phyloP scores from a whole-genome alignment of 2,113 vertebrate species.

The Scalopus aquaticus region DNA sequence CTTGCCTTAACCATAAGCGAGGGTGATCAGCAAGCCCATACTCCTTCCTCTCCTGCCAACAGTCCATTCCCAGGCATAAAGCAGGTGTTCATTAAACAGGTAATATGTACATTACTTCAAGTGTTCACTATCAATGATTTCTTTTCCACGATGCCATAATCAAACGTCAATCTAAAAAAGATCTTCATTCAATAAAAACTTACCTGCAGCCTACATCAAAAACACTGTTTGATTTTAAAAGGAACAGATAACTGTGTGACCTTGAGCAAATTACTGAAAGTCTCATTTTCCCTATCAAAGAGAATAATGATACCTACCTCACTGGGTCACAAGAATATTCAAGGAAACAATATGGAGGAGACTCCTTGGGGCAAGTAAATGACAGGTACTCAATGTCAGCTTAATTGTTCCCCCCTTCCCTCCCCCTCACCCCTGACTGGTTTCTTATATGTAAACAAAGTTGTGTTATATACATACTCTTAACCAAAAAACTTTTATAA shows the following conservation, averaged over 20 bases:
- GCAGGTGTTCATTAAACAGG: not conserved
- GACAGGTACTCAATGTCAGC: not conserved
- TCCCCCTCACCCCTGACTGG: not conserved
- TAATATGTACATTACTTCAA: slow-evolving; percentile 15
- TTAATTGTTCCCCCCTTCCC: not conserved
- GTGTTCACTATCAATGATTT: not conserved
- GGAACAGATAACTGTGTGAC: not conserved
- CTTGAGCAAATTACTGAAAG: slow-evolving; percentile 35
- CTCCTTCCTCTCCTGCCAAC: not conserved
- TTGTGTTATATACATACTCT: not conserved
- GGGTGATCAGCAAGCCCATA: not conserved
- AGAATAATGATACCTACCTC: not conserved
- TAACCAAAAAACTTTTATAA: slow-evolving; percentile 29
- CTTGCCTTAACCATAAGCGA: not conserved
- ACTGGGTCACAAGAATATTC: not conserved
- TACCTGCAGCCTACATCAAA: not conserved
- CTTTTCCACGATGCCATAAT: not conserved
- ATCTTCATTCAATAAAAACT: not conserved
- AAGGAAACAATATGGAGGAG: not conserved
- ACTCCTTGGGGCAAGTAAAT: not conserved
- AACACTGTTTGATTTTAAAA: not conserved
- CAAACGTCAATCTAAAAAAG: slow-evolving; percentile 7
- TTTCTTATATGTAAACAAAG: slow-evolving; percentile 11
- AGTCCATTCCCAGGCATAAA: not conserved
- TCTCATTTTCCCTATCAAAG: slow-evolving; percentile 20